Conservation (phyloP, 2,888 invertebrate genomes). For the Metellina segmentata region DNA sequence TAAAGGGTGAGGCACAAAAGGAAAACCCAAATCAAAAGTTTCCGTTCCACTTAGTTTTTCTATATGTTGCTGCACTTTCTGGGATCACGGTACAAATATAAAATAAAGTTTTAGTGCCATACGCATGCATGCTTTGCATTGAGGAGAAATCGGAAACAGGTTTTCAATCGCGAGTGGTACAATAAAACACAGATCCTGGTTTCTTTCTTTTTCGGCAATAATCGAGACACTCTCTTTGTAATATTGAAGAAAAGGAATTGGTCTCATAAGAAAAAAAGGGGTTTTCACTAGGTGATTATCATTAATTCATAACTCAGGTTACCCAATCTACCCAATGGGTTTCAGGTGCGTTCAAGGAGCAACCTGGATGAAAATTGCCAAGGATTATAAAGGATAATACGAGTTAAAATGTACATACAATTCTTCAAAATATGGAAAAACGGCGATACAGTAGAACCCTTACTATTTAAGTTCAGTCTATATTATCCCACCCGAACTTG, state of each 20-base stretch:
- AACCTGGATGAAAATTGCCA: too few species aligned
- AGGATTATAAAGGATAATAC: too few species aligned
- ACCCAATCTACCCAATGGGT: too few species aligned
- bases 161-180: background rate
- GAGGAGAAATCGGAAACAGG: background rate
- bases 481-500: too few species aligned
- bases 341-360: too few species aligned
- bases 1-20: background rate
- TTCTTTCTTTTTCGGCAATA: background rate
- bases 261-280: background rate
- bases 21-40: background rate
- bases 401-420: too few species aligned
- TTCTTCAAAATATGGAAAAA: too few species aligned
- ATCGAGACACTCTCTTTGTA: background rate
- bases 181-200: background rate
- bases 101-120: background rate
- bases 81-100: background rate
- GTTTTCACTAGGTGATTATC: background rate
- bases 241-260: background rate
- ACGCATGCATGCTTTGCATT: slow-evolving; percentile 1
- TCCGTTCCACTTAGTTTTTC: background rate
- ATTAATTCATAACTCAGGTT: too few species aligned
- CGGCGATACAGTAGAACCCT: too few species aligned
- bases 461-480: too few species aligned
- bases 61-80: background rate